Conservation (phyloP, 2,113 vertebrate genomes). For the Climacteris rufus region DNA sequence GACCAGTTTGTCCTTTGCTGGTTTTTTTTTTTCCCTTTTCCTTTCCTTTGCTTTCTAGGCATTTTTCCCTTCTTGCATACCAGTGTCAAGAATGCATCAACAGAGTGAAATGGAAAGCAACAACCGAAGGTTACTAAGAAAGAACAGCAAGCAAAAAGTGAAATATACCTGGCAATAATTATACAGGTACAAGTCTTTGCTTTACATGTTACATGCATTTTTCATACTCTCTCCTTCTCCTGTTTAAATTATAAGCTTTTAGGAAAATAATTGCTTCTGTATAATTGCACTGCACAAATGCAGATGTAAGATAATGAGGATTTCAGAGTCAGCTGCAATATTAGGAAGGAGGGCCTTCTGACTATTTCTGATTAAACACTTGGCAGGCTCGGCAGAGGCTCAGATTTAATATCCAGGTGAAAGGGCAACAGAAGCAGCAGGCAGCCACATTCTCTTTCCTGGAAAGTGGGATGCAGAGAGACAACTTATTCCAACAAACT, state of each 20-base stretch:
- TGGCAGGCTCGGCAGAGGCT: constrained; percentile 10
- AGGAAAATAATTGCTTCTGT: constrained; percentile 15
- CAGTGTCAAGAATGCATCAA: neutral
- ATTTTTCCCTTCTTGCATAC: neutral
- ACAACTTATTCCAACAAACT: neutral
- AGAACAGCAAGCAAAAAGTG: neutral
- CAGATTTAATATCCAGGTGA: neutral
- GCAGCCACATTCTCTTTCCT: neutral
- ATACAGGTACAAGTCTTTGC: neutral
- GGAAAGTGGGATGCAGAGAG: neutral
- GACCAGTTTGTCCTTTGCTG: neutral
- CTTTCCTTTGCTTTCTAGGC: neutral
- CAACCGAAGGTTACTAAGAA: neutral
- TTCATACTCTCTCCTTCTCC: neutral
- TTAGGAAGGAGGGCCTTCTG: constrained; percentile 16
- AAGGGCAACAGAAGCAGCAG: constrained; percentile 35
- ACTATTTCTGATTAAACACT: constrained; percentile 45
- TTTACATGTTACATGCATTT: neutral
- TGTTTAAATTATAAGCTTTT: constrained; percentile 2
- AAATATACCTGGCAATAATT: neutral
- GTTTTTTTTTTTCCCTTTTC: neutral
- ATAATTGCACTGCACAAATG: constrained; percentile 14
- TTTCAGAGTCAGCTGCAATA: constrained; percentile 33
- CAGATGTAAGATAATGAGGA: constrained; percentile 28
- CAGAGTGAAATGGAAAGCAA: neutral